phyloP scores from a whole-genome alignment of 2,888 invertebrate genomes.

The Hirtodrosophila cameraria region DNA sequence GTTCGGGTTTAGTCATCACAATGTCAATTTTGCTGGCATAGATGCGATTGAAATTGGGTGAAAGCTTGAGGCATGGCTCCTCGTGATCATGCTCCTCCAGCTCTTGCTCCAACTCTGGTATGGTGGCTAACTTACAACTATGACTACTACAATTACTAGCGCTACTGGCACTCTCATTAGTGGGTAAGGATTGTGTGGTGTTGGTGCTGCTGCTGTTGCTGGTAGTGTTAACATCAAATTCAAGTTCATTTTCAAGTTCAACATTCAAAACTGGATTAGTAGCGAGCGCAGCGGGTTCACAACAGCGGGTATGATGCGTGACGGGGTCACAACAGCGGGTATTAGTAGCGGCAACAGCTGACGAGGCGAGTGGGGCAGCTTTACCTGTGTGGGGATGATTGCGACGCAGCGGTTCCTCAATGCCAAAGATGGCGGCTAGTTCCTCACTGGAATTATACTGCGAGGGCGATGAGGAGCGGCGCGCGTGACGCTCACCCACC shows the following conservation, averaged over 20 bases:
- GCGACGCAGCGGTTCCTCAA: constrained; percentile 72
- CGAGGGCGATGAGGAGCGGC: constrained; percentile 83
- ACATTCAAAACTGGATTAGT: constrained; percentile 72
- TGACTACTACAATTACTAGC: constrained; percentile 71
- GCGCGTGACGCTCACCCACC: constrained; percentile 59
- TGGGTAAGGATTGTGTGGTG: constrained; percentile 40
- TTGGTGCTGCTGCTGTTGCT: neutral
- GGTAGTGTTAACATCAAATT: constrained; percentile 55
- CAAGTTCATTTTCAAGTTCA: constrained; percentile 38
- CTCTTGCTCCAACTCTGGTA: constrained; percentile 66
- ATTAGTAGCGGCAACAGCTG: constrained; percentile 66
- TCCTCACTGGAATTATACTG: constrained; percentile 88
- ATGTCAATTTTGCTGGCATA: constrained; percentile 81
- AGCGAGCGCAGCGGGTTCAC: constrained; percentile 52
- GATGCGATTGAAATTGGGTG: constrained; percentile 78
- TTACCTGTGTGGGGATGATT: constrained; percentile 68
- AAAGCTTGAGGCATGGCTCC: constrained; percentile 56
- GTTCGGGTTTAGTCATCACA: constrained; percentile 59
- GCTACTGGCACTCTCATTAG: constrained; percentile 59
- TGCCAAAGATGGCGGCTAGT: constrained; percentile 87
- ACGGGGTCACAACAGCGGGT: no score
- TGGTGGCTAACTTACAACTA: constrained; percentile 82
- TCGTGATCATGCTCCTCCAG: constrained; percentile 20
- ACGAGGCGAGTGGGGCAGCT: constrained; percentile 55
- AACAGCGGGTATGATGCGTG: no score